These are phyloP conservation scores for Paraplagusia blochii DNA, from an alignment of 2,113 vertebrate species.

Conservation along the genomic window DNA sequence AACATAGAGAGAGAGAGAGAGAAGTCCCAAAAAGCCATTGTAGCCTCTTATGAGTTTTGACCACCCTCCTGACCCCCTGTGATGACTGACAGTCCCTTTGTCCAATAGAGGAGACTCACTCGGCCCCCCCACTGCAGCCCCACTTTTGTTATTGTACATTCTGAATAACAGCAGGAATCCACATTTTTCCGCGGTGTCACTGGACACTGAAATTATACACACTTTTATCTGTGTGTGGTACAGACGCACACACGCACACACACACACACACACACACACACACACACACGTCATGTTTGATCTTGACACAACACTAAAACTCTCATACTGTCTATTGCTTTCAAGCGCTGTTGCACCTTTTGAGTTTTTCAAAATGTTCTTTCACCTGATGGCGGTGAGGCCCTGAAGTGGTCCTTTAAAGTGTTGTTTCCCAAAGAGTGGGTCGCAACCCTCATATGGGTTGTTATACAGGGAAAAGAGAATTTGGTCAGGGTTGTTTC, in stretches of 20 bases:
- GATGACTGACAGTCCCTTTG: conserved; percentile 59
- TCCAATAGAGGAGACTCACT: conserved; percentile 51
- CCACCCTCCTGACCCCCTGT: conserved; percentile 60
- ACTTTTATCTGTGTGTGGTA: conserved; percentile 22
- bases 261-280: conserved; percentile 34
- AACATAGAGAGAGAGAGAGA: not conserved
- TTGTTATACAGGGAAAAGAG: too few relatives aligned
- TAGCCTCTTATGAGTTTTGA: conserved; percentile 61
- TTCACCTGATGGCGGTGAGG: conserved; percentile 32
- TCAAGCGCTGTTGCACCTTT: conserved; percentile 31
- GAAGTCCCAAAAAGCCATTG: conserved; percentile 32
- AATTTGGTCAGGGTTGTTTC: too few relatives aligned
- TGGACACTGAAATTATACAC: conserved; percentile 23
- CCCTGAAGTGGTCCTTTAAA: conserved; percentile 48
- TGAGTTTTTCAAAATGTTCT: conserved; percentile 26
- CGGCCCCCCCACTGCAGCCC: conserved; percentile 27
- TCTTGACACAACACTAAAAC: conserved; percentile 33
- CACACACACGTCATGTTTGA: conserved; percentile 47
- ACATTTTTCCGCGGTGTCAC: conserved; percentile 40
- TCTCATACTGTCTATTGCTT: conserved; percentile 34
- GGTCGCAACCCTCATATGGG: too few relatives aligned
- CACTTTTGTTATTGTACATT: conserved; percentile 39
- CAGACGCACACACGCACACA: conserved; percentile 11
- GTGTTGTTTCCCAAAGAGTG: too few relatives aligned
- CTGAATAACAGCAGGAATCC: conserved; percentile 22